Evolutionary conservation across 2,888 invertebrate genomes (phyloP), one percentile per base, ranked within the genome.

Genomic region (Scaptomyza cyrtandrae): DNA sequence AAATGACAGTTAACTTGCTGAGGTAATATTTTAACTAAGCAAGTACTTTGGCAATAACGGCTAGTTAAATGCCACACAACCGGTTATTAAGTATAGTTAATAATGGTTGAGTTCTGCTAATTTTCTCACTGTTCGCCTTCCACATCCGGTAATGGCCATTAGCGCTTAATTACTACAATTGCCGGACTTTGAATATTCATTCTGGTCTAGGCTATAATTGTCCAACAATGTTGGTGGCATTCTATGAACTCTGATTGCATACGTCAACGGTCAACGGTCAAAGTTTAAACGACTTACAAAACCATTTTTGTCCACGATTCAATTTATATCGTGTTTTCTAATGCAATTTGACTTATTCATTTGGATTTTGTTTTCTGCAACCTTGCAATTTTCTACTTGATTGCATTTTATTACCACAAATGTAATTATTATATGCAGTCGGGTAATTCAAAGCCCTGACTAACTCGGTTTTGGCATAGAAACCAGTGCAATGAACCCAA

Each of bases 381-480:
- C 71, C 72, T 67, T 73, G 79, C 85, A 84, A 80, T 86, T 84
- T 84, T 84, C 75, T 68, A 86, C 78, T 59, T 70, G 71, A 78
- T 71, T 84, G 85, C 78, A 70, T 64, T 73, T 73, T 67, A 67
- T 75, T 58, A 81, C 84, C 70, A 75, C 80, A 79, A 62, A 52
- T 45, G 13, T 68, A 80, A 77, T 75, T 60, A 67, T 76, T 53
- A 53, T 35, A 50, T 24, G 41, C 52, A 35, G 46, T 67, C 58
- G 70, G 70, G 80, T 71, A 74, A 79, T 61, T 69, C 60, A 65
- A 78, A 70, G 62, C 75, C 70, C 62, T 62, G 71, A 66, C 53
- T 63, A 63, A 57, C 57, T 50, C 53, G 64, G 29, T 46, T 70
- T 58, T 50, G 74, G 64, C 37, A 61, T 78, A 80, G 81, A 84